Conservation (phyloP, 2,797 vertebrate species). For the Pipistrellus nathusii region DNA sequence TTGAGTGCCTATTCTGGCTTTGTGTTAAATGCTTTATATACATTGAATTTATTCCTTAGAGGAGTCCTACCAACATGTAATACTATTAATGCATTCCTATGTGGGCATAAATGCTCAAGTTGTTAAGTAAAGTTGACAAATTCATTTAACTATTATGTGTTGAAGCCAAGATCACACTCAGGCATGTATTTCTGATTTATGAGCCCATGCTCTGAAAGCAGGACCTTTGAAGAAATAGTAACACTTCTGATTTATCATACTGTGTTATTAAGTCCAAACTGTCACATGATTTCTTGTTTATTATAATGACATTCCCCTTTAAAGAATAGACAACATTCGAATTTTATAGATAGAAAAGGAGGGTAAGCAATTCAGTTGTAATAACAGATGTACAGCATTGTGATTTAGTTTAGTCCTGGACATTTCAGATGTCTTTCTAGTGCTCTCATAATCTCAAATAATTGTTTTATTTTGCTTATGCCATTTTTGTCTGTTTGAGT, state of each 20-base stretch:
- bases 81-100: background rate
- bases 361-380: background rate
- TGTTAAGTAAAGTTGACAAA: background rate
- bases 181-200: background rate
- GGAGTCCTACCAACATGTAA: background rate
- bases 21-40: constrained; percentile 10
- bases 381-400: background rate
- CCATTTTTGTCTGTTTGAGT: background rate
- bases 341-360: constrained; percentile 3
- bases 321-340: constrained; percentile 5
- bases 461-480: constrained; percentile 37
- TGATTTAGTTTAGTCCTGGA: background rate
- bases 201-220: background rate
- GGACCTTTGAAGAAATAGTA: background rate
- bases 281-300: constrained; percentile 37
- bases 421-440: background rate
- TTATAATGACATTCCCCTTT: constrained; percentile 38
- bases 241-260: background rate
- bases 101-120: background rate
- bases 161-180: background rate
- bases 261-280: constrained; percentile 47
- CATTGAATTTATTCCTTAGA: constrained; percentile 10
- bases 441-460: constrained; percentile 7
- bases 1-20: background rate
- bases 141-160: background rate